Evolutionary conservation across 30 jellyfish, hydroid and myxozoan species (phyloP), one percentile per base, ranked within the genome.

Genomic region (Hydractinia symbiolongicarpus): DNA sequence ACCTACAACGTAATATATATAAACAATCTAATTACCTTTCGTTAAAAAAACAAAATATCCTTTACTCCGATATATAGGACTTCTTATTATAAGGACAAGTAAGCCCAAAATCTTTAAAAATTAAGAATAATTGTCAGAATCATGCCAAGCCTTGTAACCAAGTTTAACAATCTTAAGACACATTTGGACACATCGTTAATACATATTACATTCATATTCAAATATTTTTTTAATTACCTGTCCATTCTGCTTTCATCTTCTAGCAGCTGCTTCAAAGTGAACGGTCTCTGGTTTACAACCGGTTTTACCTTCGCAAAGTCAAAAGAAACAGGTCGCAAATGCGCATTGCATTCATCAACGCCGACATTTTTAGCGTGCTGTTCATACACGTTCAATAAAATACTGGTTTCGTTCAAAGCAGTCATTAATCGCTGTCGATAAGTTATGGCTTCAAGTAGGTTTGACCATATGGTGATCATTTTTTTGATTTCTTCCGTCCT

Each of bases 251-350:
- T 76, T 51, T 88, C 96, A 62, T 88, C 89, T 19, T 78, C 90
- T 61, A 88, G 56, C 57, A 88, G 57, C 61, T 83, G 77, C 58
- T 66, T 75, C 17, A 87, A 71, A 4, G 87, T 62, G 5, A 88
- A 56, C 54, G 88, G 96, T 49, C 67, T 77, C 51, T 88, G 79
- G 44, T 82, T 85, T 53, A 44, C 56, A 4, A 82, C 94, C 5
- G 96, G 84, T 74, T 83, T 83, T 87, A 49, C 75, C 58, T 88
- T 89, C 1, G 96, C 94, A 50, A 77, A 82, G 30, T 88, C 96
- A 69, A 88, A 88, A 4, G 96, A 78, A 15, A 83, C 94, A 6
- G 93, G 86, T 53, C 96, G 70, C 75, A 88, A 64, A 66, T 75
- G 76, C 7, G 77, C 81, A 57, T 88, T 93, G 49, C 96, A 88